phyloP scores from a whole-genome alignment of 2,888 invertebrate species.

The Agrochola lychnidis region DNA sequence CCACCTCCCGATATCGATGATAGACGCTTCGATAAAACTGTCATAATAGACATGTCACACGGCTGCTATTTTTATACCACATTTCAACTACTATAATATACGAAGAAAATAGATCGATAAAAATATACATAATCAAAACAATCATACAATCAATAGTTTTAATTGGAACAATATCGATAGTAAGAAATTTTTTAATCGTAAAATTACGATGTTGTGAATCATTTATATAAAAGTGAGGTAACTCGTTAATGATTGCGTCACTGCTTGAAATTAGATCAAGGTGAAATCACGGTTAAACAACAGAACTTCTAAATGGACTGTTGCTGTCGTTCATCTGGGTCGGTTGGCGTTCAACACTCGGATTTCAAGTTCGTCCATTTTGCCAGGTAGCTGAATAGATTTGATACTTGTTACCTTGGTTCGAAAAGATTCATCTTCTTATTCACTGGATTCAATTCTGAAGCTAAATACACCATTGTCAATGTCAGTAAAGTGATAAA shows the following conservation, averaged over 20 bases:
- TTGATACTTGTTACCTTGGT: neutral
- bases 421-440: too few relatives aligned
- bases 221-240: constrained; percentile 12
- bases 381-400: neutral
- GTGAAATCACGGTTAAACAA: constrained; percentile 6
- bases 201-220: constrained; percentile 17
- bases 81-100: constrained; percentile 33
- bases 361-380: neutral
- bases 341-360: neutral
- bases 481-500: neutral
- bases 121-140: constrained; percentile 28
- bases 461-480: neutral
- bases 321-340: neutral
- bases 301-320: too few relatives aligned
- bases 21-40: constrained; percentile 80
- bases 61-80: constrained; percentile 67
- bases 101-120: constrained; percentile 42
- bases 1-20: constrained; percentile 69
- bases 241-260: neutral
- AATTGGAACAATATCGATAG: constrained; percentile 31
- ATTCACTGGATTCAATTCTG: too few relatives aligned
- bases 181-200: constrained; percentile 18
- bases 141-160: constrained; percentile 26
- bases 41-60: constrained; percentile 80
- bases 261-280: constrained; percentile 28